Evolutionary conservation across 2,797 vertebrate genomes (phyloP), one percentile per base, ranked within the genome.

Genomic region (Macroramphosus scolopax): DNA sequence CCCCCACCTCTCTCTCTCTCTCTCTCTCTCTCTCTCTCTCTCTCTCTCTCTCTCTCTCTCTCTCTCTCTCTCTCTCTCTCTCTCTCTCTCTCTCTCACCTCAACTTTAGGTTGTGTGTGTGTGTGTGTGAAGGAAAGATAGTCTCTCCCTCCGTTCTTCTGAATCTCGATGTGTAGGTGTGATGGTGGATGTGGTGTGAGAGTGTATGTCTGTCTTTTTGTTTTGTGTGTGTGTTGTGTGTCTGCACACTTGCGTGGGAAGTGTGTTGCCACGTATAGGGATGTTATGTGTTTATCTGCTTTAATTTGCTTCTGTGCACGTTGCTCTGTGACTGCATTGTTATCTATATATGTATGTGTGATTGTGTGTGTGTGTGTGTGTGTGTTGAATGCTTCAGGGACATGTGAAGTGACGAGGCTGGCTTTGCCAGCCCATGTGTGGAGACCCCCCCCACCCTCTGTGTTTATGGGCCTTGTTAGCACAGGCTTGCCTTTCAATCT

Each of bases 401-500:
- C 57, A 63, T 62, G 64, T 68, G 48, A 75, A 91, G 91, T 92
- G 89, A 91, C 91, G 91, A 92, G 85, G 87, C 87, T 75, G 55
- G 48, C 85, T 89, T 91, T 89, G 88, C 89, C 86, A 84, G 88
- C 86, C 90, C 89, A 87, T 89, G 90, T 92, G 87, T 89, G 88
- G 88, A 64, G 3, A 22, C 20, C 61, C 45, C 58, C 49, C 38
- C 43, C 22, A 24, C 75, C 73, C 68, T 70, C 62, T 58, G 69
- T 81, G 85, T 94, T 91, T 91, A 91, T 92, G 89, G 85, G 87
- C 2, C 73, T 89, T 89, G 90, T 93, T 94, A 92, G 87, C 90
- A 85, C 88, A 48, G 89, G 89, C 92, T 92, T 91, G 91, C 88
- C 93, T 93, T 93, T 95, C 95, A 93, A 93, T 94, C 93, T 95